These are phyloP conservation scores for Zophobas atratus DNA, from an alignment of 1,140 invertebrate genomes.

Conservation along the genomic window DNA sequence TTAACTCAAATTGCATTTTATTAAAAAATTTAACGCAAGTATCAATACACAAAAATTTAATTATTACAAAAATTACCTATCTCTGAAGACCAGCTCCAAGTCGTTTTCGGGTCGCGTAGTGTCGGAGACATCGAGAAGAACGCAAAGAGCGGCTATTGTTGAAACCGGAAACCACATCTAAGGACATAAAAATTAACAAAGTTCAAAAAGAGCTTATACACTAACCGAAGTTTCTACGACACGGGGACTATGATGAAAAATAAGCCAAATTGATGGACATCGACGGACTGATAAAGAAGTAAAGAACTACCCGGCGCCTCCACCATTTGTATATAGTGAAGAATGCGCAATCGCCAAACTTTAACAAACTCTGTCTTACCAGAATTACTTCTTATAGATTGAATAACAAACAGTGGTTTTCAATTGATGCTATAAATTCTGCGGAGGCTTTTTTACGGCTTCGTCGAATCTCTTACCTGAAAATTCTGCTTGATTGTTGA, in stretches of 20 bases:
- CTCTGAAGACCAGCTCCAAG: constrained; percentile 67
- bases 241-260: constrained; percentile 30
- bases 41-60: background rate
- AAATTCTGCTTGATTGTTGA: constrained; percentile 33
- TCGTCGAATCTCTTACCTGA: constrained; percentile 38
- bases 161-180: constrained; percentile 61
- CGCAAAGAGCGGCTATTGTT: constrained; percentile 58
- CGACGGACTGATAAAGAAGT: constrained; percentile 50
- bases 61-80: constrained; percentile 63
- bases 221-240: constrained; percentile 28
- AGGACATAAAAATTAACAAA: constrained; percentile 20
- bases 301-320: constrained; percentile 49
- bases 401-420: constrained; percentile 60
- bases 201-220: background rate
- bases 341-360: constrained; percentile 53
- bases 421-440: constrained; percentile 61
- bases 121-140: constrained; percentile 55
- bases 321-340: constrained; percentile 51
- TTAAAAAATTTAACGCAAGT: background rate
- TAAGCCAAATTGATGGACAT: constrained; percentile 35
- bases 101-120: constrained; percentile 64
- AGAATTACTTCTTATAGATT: constrained; percentile 59
- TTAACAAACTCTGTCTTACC: constrained; percentile 48
- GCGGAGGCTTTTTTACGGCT: constrained; percentile 52
- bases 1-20: too few species aligned